Percentiles rank a stretch among this genome's conserved stretches.
phyloP scores from a whole-genome alignment of 1,140 invertebrate species.

The Philopotamus ludificatus region DNA sequence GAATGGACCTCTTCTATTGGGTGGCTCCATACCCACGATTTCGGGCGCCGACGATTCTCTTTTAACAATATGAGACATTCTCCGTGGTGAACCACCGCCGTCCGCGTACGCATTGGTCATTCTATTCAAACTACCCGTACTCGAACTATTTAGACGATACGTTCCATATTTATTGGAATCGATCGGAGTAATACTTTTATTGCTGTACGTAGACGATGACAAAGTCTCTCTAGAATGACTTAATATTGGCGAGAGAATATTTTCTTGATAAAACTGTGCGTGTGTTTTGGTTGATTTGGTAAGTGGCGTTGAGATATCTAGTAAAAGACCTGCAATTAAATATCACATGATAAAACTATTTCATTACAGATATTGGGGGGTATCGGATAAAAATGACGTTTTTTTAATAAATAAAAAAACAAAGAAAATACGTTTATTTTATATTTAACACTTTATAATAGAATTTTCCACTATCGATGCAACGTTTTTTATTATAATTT shows the following conservation, averaged over 20 bases:
- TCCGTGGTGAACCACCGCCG: constrained; percentile 14
- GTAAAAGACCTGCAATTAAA: neutral
- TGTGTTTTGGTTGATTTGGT: constrained; percentile 13
- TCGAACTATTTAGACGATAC: constrained; percentile 16
- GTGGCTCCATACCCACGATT: constrained; percentile 11
- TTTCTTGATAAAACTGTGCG: constrained; percentile 30
- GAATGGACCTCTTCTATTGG: constrained; percentile 2
- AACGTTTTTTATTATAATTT: no score
- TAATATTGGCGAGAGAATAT: constrained; percentile 34
- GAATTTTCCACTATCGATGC: no score
- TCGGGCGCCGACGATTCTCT: constrained; percentile 38
- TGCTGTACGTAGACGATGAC: constrained; percentile 21
- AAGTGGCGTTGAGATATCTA: constrained; percentile 34
- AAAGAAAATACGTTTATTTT: no score
- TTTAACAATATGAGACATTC: constrained; percentile 24
- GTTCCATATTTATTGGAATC: constrained; percentile 21
- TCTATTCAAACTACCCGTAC: constrained; percentile 25
- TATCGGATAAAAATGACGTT: no score
- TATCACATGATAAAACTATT: no score
- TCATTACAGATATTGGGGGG: no score
- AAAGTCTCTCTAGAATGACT: constrained; percentile 20
- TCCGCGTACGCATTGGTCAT: constrained; percentile 2
- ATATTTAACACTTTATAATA: no score
- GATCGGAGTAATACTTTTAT: constrained; percentile 18
- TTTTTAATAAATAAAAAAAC: no score